phyloP scores from a whole-genome alignment of 2,113 vertebrate genomes.

The Neogale vison region DNA sequence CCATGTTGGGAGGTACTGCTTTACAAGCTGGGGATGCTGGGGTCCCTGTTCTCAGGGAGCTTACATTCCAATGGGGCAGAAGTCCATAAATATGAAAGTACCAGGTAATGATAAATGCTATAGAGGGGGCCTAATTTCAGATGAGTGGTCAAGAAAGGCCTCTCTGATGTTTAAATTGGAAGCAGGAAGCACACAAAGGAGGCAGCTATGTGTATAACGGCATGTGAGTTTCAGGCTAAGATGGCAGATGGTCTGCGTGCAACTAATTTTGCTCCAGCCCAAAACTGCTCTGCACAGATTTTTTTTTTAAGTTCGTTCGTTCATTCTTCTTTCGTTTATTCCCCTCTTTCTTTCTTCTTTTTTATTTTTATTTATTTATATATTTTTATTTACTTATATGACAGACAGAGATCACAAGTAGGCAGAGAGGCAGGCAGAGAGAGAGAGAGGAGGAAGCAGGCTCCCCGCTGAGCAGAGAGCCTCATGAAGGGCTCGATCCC shows the following conservation, averaged over 20 bases:
- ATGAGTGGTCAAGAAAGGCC: neutral
- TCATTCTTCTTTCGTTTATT: neutral
- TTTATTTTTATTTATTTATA: too few species aligned
- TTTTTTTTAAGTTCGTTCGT: neutral
- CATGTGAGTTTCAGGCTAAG: neutral
- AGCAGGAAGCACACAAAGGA: neutral
- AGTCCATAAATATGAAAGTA: neutral
- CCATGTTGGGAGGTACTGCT: neutral
- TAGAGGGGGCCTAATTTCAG: neutral
- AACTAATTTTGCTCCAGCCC: conserved; percentile 29
- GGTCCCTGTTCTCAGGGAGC: neutral
- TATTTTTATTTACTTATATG: too few species aligned
- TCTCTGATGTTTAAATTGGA: neutral
- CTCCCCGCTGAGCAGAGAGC: too few species aligned
- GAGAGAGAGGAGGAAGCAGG: too few species aligned
- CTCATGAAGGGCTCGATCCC: too few species aligned
- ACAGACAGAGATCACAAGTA: too few species aligned
- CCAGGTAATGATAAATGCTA: neutral
- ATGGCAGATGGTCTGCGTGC: neutral
- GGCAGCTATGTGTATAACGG: too few species aligned
- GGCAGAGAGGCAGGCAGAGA: too few species aligned
- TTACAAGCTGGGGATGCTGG: neutral
- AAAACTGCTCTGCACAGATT: conserved; percentile 7
- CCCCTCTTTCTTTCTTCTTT: neutral
- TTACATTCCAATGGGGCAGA: neutral